A percentile compares a stretch with the other conserved stretches of the same genome.
phyloP scores from a whole-genome alignment of 2,888 invertebrate species.

The Lithodes maja region DNA sequence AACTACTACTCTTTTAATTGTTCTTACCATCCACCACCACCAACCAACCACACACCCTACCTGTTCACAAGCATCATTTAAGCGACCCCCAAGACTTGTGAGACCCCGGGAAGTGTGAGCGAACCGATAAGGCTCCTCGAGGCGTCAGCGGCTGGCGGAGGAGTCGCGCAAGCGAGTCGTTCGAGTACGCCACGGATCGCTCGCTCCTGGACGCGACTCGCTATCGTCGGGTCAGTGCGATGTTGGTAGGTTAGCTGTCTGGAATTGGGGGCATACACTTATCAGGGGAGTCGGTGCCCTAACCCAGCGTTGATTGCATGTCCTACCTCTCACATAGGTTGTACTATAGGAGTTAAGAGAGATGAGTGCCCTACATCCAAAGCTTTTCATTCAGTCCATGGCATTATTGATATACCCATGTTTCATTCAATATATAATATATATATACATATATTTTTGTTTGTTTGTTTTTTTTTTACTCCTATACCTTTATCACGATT shows the following conservation, averaged over 20 bases:
- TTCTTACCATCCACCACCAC: not conserved
- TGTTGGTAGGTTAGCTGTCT: constrained; percentile 63
- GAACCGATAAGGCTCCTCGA: constrained; percentile 34
- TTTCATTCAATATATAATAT: constrained; percentile 26
- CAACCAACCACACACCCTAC: constrained; percentile 31
- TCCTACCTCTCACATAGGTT: constrained; percentile 63
- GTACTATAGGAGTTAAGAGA: constrained; percentile 1
- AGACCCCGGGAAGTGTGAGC: constrained; percentile 52
- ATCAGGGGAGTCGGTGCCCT: constrained; percentile 66
- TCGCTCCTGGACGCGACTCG: constrained; percentile 27
- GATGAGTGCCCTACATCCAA: constrained; percentile 49
- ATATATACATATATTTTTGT: not conserved
- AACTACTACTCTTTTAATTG: not conserved
- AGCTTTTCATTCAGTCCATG: constrained; percentile 63
- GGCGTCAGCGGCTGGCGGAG: constrained; percentile 52
- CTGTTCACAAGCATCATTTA: constrained; percentile 58
- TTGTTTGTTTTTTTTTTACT: not conserved
- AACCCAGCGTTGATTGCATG: constrained; percentile 63
- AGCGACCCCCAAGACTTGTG: constrained; percentile 49
- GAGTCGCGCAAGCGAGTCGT: constrained; percentile 33
- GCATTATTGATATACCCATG: constrained; percentile 52
- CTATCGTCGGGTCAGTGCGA: constrained; percentile 43
- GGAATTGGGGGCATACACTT: constrained; percentile 33
- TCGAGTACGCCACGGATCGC: constrained; percentile 4
- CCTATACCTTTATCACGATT: constrained; percentile 36